phyloP scores from a whole-genome alignment of 2,888 invertebrate genomes.

The Cerceris rybyensis region DNA sequence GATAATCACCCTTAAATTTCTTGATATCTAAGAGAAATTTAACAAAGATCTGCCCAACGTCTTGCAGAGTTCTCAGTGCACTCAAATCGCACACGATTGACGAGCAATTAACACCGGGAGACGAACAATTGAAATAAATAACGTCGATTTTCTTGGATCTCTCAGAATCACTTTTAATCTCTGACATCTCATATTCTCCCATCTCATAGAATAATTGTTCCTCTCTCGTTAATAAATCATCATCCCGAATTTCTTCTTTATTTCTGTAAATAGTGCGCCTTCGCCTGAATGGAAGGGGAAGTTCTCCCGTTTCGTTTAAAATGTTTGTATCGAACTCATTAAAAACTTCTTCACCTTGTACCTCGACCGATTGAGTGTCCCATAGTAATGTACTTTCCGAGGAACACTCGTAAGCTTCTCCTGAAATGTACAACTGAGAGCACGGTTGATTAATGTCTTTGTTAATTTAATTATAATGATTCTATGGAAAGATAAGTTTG shows the following conservation, averaged over 20 bases:
- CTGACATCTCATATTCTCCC: background rate
- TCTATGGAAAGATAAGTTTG: background rate
- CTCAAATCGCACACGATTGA: slow-evolving; percentile 63
- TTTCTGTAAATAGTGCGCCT: too few relatives aligned
- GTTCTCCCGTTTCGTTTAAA: background rate
- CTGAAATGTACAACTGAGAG: slow-evolving; percentile 61
- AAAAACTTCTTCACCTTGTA: background rate
- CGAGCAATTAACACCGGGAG: slow-evolving; percentile 56
- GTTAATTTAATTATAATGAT: background rate
- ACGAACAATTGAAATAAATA: slow-evolving; percentile 69
- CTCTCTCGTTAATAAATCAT: too few relatives aligned
- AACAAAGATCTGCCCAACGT: slow-evolving; percentile 63
- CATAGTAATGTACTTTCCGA: slow-evolving; percentile 27
- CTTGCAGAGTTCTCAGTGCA: slow-evolving; percentile 57
- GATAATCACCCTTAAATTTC: slow-evolving; percentile 56
- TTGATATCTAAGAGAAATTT: slow-evolving; percentile 57
- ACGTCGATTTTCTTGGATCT: background rate
- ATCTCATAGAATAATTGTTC: too few relatives aligned
- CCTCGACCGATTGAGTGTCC: background rate
- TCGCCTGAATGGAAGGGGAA: too few relatives aligned
- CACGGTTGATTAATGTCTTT: background rate
- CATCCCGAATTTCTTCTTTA: too few relatives aligned
- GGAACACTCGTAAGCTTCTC: slow-evolving; percentile 59
- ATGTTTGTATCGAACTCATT: slow-evolving; percentile 9
- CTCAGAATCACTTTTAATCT: background rate